Evolutionary conservation across 2,888 invertebrate genomes (phyloP), one percentile per base, ranked within the genome.

Genomic region (Oscheius sp.): DNA sequence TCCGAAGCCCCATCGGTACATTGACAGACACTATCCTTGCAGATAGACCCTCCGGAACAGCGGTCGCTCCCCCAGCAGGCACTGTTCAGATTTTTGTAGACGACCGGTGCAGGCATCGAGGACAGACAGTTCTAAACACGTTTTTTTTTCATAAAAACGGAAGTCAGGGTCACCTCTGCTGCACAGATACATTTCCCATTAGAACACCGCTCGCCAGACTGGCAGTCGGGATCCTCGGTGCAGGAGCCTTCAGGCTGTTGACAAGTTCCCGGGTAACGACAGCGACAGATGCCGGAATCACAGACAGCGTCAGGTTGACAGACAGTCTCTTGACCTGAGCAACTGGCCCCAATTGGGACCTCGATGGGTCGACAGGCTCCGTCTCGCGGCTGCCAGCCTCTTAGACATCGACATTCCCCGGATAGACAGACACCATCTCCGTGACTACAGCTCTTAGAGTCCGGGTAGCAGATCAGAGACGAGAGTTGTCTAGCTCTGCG

Each of bases 1-100:
- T 86, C 87, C n/a, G 78, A 57, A 9, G 83, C 76, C 47, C 85
- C 86, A 66, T 87, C 86, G 29, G 80, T 79, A 73, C 88, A 88
- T 68, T 80, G 76, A 73, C 88, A 88, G 7, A 83, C 79, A 5
- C 78, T 77, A 35, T 79, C 74, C 51, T 80, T 73, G 76, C 88
- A 88, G 35, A 76, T 74, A 48, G 86, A 82, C 47, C 88, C 88
- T 13, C 85, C 86, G 9, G 83, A 73, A 76, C 88, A 88, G 10
- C 85, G 83, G 74, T 88, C 88, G 10, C 62, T 66, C 9, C 68
- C 71, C 9, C 60, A 51, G 70, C 86, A 86, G 55, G 83, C 80
- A 60, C 76, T 76, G 73, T 83, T 82, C 57, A 86, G 81, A 62
- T 75, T 79, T 68, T 80, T 81, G 74, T 80, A 84, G 0, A 82